Percentiles rank a stretch among this genome's conserved stretches.
These are phyloP conservation scores for Neodiprion virginianus DNA, from an alignment of 1,140 invertebrate species.

Conservation along the genomic window DNA sequence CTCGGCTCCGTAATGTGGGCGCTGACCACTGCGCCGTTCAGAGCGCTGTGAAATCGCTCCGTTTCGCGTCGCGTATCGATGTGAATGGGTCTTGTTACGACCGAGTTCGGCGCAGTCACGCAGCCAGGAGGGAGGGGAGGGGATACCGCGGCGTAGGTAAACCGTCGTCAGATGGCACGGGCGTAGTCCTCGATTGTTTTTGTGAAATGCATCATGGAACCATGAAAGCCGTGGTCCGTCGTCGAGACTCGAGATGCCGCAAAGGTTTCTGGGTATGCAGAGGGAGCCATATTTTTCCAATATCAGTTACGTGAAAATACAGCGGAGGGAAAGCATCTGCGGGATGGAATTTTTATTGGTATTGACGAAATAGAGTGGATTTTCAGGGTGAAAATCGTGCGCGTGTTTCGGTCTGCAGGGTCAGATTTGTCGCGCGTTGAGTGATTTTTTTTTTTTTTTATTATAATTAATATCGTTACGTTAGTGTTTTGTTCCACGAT, in stretches of 20 bases:
- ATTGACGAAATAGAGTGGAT: slow-evolving; percentile 6
- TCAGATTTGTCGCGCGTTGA: background rate
- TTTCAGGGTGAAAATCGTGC: background rate
- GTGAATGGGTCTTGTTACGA: background rate
- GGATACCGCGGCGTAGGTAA: background rate
- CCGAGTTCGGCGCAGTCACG: background rate
- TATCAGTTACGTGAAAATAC: slow-evolving; percentile 55
- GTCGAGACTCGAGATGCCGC: slow-evolving; percentile 44
- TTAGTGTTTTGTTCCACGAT: background rate
- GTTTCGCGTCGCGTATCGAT: background rate
- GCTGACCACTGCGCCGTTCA: too few relatives aligned
- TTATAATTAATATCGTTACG: slow-evolving; percentile 6
- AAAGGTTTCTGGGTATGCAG: slow-evolving; percentile 57
- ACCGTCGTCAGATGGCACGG: slow-evolving; percentile 5
- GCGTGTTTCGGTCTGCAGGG: too few relatives aligned
- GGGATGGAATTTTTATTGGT: slow-evolving; percentile 29
- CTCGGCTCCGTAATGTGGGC: too few relatives aligned
- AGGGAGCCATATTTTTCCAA: slow-evolving; percentile 58
- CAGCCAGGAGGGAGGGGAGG: background rate
- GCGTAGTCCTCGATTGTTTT: slow-evolving; percentile 31
- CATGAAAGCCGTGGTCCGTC: slow-evolving; percentile 30
- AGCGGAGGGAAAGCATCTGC: slow-evolving; percentile 39
- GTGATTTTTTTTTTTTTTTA: background rate
- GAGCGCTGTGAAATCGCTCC: too few relatives aligned
- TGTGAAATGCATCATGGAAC: slow-evolving; percentile 36